Conservation (phyloP, 2,888 invertebrate genomes). For the Chloroclysta siterata region DNA sequence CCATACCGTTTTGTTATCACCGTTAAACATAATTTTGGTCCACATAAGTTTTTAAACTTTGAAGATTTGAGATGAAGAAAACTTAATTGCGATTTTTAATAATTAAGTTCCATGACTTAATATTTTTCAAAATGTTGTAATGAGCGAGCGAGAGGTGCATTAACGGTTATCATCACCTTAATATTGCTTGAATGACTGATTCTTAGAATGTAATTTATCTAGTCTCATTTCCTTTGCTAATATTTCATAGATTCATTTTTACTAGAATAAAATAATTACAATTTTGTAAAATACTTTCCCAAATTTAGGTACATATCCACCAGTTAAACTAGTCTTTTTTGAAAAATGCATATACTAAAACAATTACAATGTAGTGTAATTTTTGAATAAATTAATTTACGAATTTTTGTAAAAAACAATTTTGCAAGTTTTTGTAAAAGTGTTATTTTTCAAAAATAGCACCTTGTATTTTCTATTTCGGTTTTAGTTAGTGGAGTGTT, state of each 20-base stretch:
- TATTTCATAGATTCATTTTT: constrained; percentile 25
- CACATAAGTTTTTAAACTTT: too few species aligned
- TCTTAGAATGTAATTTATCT: constrained; percentile 68
- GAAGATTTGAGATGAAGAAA: too few species aligned
- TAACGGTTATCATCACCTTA: neutral
- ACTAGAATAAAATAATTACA: constrained; percentile 31
- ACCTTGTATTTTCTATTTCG: neutral
- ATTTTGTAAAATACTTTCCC: constrained; percentile 5
- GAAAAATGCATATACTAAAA: constrained; percentile 9
- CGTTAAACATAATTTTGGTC: too few species aligned
- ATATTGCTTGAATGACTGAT: constrained; percentile 69
- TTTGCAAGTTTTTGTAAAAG: neutral
- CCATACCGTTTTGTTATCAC: too few species aligned
- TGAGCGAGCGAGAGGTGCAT: too few species aligned
- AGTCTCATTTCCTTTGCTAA: constrained; percentile 62
- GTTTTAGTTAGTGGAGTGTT: neutral
- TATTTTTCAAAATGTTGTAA: too few species aligned
- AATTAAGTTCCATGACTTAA: too few species aligned
- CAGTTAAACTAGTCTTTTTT: constrained; percentile 46
- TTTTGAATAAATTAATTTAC: constrained; percentile 10
- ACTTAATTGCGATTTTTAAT: too few species aligned
- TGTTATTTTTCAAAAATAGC: neutral
- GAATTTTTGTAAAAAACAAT: neutral
- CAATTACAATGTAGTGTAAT: neutral
- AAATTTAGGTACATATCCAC: constrained; percentile 46